Evolutionary conservation across 1,140 invertebrate genomes (phyloP).

Genomic region (Metaphire vulgaris): DNA sequence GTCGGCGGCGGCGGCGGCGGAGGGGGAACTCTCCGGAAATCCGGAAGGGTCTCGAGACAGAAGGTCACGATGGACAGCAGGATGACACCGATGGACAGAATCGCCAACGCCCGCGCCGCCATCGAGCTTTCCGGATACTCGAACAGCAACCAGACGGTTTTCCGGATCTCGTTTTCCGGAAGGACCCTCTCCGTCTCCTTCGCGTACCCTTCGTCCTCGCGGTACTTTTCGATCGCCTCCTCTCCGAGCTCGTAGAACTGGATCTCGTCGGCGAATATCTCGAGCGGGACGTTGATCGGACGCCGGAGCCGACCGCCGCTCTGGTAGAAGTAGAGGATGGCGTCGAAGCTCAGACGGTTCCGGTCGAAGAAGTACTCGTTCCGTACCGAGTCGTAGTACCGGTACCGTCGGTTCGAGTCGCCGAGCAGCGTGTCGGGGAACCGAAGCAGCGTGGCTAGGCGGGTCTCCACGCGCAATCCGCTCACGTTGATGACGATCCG

Average conservation of each 20-base stretch:
- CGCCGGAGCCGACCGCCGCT: conserved; percentile 89
- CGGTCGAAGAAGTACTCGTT: conserved; percentile 99
- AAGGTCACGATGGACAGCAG: conserved; percentile 96
- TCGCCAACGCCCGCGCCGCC: conserved; percentile 94
- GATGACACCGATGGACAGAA: conserved; percentile 98
- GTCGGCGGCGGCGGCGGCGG: no score
- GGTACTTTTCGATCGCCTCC: conserved; percentile 35
- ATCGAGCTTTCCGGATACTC: conserved; percentile 99
- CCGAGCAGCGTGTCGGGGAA: conserved; percentile 89
- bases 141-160: conserved; percentile 78
- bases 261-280: conserved; percentile 49
- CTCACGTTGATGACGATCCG: conserved; percentile 94
- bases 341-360: conserved; percentile 76
- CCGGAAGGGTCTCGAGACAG: conserved; percentile 95
- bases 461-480: conserved; percentile 96
- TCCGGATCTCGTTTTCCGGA: conserved; percentile 76
- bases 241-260: conserved; percentile 49
- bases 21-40: no score
- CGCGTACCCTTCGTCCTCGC: conserved; percentile 36
- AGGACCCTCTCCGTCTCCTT: conserved; percentile 49
- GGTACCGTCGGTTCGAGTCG: conserved; percentile 72
- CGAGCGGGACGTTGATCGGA: conserved; percentile 92
- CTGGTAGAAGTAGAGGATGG: conserved; percentile 99
- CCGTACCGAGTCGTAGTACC: conserved; percentile 88
- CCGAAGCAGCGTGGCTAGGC: conserved; percentile 69